Base-by-base conservation (phyloP, 2,113 vertebrate genomes). In the Xiphophorus couchianus region DNA sequence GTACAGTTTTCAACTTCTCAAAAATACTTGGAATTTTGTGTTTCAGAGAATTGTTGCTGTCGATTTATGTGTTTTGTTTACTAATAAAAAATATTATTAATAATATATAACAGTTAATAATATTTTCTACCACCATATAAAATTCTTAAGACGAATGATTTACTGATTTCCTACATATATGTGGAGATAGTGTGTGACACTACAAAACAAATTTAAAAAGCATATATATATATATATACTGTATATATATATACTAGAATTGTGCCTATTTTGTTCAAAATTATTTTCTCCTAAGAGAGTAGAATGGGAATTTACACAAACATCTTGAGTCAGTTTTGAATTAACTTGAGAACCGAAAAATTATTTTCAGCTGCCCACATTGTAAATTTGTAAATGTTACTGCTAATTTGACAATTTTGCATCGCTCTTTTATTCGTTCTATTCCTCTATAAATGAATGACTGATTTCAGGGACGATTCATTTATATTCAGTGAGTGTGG, bases 401-500 rank as follows among this genome's bases (percentile, higher is more conserved):
- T 19, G 17, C 17, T 48, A 19, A 48, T 48, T 17, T 19, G 15
- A 48, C 15, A 48, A 19, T 19, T 48, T 48, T 19, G 44, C 14
- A 48, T 48, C 5, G 4, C 17, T 48, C 10, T 58, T n/a, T n/a
- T n/a, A 58, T n/a, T n/a, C 17, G 2, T 58, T 22, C n/a, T 25
- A 58, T 25, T 2, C 19, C 25, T 58, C 51, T n/a, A 11, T 10
- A 58, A n/a, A 58, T 3, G 51, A 25, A 25, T 58, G 0, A n/a
- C 7, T 58, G 22, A 30, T 82, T 81, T 71, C 70, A 66, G 75
- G 76, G 71, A 63, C 66, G 3, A 84, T 84, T 66, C 77, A 89
- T 91, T 88, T 85, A 84, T 86, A 92, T 90, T 88, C 90, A 79
- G 81, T 61, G 70, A 75, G 74, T 86, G 84, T 77, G 76, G 17